phyloP scores from a whole-genome alignment of 1,140 invertebrate species.

The Drosophila littoralis region DNA sequence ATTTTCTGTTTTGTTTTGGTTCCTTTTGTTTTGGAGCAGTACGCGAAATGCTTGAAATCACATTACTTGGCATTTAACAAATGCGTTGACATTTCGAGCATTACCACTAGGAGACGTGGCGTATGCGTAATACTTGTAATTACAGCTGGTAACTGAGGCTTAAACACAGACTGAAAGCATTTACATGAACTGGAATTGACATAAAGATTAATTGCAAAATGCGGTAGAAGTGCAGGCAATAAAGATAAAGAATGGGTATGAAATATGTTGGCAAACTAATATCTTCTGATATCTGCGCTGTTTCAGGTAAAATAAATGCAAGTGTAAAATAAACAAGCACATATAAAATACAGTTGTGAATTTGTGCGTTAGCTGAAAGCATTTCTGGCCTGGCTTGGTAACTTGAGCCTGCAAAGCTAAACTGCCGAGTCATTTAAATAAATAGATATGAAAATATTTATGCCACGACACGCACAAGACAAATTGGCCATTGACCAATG shows the following conservation, averaged over 20 bases:
- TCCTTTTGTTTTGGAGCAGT: constrained; percentile 10
- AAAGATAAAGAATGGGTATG: constrained; percentile 7
- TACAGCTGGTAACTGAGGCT: constrained; percentile 55
- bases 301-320: not conserved
- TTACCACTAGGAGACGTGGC: constrained; percentile 41
- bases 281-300: not conserved
- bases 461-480: constrained; percentile 23
- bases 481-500: constrained; percentile 31
- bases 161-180: constrained; percentile 28
- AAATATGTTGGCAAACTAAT: constrained; percentile 8
- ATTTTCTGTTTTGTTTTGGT: constrained; percentile 2
- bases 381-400: not conserved
- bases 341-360: too few relatives aligned
- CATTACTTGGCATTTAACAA: constrained; percentile 33
- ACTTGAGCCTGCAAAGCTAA: not conserved
- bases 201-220: constrained; percentile 40
- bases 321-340: not conserved
- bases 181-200: constrained; percentile 37
- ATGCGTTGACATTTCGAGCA: constrained; percentile 8
- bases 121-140: constrained; percentile 70
- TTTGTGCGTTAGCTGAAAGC: not conserved
- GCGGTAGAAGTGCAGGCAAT: not conserved
- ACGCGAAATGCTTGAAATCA: constrained; percentile 46
- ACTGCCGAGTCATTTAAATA: constrained; percentile 18
- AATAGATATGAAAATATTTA: constrained; percentile 28